Conservation (phyloP, 2,888 invertebrate genomes). For the Ormyrus rosae region DNA sequence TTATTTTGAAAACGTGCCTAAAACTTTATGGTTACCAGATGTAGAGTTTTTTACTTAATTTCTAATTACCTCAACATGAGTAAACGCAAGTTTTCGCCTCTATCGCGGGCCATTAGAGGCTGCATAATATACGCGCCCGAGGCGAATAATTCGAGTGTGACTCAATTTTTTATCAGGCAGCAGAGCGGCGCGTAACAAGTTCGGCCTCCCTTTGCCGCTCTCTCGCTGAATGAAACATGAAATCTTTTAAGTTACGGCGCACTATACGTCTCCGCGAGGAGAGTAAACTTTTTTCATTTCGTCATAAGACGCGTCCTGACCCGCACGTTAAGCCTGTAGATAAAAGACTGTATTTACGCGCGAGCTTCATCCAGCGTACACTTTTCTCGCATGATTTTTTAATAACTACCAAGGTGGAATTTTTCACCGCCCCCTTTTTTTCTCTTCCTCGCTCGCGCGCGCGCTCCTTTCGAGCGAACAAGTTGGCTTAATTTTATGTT, state of each 20-base stretch:
- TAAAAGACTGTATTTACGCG: not conserved
- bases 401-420: not conserved
- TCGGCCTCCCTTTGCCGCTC: not conserved
- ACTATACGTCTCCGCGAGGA: not conserved
- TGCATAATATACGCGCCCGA: not conserved
- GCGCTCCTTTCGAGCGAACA: too few relatives aligned
- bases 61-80: too few relatives aligned
- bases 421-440: not conserved
- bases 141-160: not conserved
- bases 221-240: slow-evolving; percentile 27
- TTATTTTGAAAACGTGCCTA: too few relatives aligned
- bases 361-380: too few relatives aligned
- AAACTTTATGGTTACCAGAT: too few relatives aligned
- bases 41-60: too few relatives aligned
- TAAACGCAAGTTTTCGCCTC: not conserved
- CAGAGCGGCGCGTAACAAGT: slow-evolving; percentile 11
- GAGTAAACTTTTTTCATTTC: slow-evolving; percentile 46
- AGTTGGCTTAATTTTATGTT: too few relatives aligned
- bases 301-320: not conserved
- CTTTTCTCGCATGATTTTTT: too few relatives aligned
- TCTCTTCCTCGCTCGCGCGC: too few relatives aligned
- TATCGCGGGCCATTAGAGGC: slow-evolving; percentile 19
- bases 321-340: slow-evolving; percentile 6
- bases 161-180: not conserved
- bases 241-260: slow-evolving; percentile 6